These are phyloP conservation scores for Ceriagrion tenellum DNA, from an alignment of 2,888 invertebrate genomes.

Conservation along the genomic window DNA sequence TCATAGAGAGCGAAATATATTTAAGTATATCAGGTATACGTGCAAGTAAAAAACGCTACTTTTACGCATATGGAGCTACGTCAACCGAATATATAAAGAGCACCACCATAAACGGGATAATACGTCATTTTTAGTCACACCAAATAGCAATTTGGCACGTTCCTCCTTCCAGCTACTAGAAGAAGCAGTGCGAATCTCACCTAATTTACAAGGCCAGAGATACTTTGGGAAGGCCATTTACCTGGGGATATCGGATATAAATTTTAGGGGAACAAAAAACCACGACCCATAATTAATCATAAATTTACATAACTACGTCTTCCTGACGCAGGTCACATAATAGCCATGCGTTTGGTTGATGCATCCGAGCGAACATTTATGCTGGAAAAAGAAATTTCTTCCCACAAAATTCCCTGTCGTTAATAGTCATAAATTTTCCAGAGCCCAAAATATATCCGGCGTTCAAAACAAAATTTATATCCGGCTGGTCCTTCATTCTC, in stretches of 20 bases:
- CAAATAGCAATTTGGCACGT: too few relatives aligned
- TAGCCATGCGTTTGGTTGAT: background rate
- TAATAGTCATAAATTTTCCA: background rate
- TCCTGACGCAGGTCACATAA: background rate
- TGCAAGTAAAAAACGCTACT: too few relatives aligned
- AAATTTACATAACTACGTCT: background rate
- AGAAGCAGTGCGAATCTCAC: background rate
- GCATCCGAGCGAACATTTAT: background rate
- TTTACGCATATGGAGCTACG: too few relatives aligned
- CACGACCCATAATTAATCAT: background rate
- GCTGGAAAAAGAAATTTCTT: background rate
- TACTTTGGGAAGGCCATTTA: background rate
- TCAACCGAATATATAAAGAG: too few relatives aligned
- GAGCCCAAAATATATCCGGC: background rate
- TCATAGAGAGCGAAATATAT: too few relatives aligned
- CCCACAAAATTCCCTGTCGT: background rate
- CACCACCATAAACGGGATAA: too few relatives aligned
- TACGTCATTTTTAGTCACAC: too few relatives aligned
- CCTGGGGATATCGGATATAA: background rate
- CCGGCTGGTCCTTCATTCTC: background rate
- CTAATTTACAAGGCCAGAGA: background rate
- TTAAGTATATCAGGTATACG: too few relatives aligned
- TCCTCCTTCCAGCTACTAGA: too few relatives aligned
- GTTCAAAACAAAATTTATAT: background rate
- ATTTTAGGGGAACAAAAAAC: background rate